Base-by-base conservation (phyloP, 30 jellyfish, hydroid and myxozoan genomes). In the Chironex yamaguchii region DNA sequence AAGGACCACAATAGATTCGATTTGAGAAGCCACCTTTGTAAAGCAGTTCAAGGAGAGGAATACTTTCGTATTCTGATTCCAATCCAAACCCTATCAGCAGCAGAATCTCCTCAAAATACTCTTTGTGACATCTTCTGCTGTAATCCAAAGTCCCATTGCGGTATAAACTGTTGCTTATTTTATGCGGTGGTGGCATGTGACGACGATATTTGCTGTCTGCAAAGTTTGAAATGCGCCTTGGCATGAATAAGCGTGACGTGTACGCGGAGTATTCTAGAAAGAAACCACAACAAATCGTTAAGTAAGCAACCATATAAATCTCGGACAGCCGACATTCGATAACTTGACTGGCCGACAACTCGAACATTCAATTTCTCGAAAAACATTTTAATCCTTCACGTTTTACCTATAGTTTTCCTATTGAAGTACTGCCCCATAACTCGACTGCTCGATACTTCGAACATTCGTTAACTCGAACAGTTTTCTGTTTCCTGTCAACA, bases 1-100 rank as follows among this genome's bases (percentile, higher is more conserved):
- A 42, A 3, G 95, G 90, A 11, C 98, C 97, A 64, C 97, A 93
- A 35, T 82, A 52, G 17, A 93, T 17, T 20, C 98, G 94, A 53
- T 87, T 87, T 51, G 27, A 34, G 34, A 92, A 92, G 2, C 96
- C 97, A 11, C 95, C 95, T 62, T 82, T 79, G 86, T 92, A 92
- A 4, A 92, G 63, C 48, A 92, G 75, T 50, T 92, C 98, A 35
- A 78, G 87, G 4, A 92, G 78, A 1, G 98, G 98, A 11, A 92
- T 92, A 70, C 96, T 69, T 81, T 92, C 98, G 81, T 92, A 92
- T 25, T 91, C 97, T 6, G 75, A 65, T 14, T 34, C 54, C n/a
- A 92, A 65, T 3, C 97, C 93, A 6, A 92, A 82, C 30, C 89
- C 91, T 0, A 87, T 58, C 14, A 92, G 58, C 20, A 92, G 90